Evolutionary conservation across 2,113 vertebrate species (phyloP), one percentile per base, ranked within the genome.

Genomic region (Ochotona curzoniae): DNA sequence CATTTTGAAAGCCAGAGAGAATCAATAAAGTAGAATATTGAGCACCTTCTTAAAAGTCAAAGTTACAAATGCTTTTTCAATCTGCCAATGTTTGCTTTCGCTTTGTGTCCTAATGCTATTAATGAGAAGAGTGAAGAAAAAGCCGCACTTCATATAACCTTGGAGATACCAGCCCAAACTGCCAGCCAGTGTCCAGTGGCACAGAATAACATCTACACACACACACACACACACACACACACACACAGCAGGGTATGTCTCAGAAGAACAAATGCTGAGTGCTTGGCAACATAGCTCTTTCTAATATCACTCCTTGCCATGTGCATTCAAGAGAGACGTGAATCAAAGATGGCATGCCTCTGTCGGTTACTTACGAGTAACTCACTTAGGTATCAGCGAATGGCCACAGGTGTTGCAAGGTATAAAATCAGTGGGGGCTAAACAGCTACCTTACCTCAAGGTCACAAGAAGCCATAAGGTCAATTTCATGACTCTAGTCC

Each of bases 401-500:
- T 74, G 15, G 35, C 15, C 17, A 28, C 5, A 26, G 8, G 2
- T 28, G 2, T n/a, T 11, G 74, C 4, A 54, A 13, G 32, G 2
- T 6, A 0, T 5, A 35, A 0, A 26, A 13, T 23, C 5, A 30
- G 18, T 12, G 32, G 5, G 20, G 44, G 28, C 74, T 25, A 85
- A 64, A 85, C 2, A 70, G 21, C 9, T 57, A 51, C 64, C n/a
- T n/a, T n/a, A n/a, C n/a, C 49, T 25, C 57, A 61, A 44, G 35
- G 25, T 6, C 64, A 60, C 8, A 44, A 25, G 38, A 9, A 70
- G 14, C 10, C 30, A 32, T 63, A 25, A 79, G 44, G 15, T 88
- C 63, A 26, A 67, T 74, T 89, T 79, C 17, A 76, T 64, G 88
- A 47, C 21, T 70, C 47, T 79, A 85, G 90, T 11, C 71, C 47